Percentiles rank a stretch among this genome's conserved stretches.
Evolutionary conservation across 2,113 vertebrate genomes (phyloP).

Genomic region (Ctenodactylus gundi): DNA sequence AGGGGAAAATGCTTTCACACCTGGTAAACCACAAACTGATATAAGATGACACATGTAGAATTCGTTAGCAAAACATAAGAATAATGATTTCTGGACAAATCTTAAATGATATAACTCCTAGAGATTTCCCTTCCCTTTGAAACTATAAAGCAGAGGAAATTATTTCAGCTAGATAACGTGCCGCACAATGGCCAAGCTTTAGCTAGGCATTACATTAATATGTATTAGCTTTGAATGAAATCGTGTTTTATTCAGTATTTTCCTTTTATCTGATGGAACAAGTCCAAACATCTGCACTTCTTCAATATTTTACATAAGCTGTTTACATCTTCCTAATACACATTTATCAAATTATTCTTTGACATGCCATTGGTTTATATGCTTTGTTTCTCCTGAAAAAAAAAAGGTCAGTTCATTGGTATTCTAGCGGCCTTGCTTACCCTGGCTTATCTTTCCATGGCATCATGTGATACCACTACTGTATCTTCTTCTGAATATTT

Average conservation of each 20-base stretch:
- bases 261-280: conserved; percentile 38
- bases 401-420: background rate
- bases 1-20: background rate
- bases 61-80: background rate
- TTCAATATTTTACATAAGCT: background rate
- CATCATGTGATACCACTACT: background rate
- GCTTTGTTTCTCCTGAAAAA: background rate
- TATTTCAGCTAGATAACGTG: conserved; percentile 54
- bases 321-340: background rate
- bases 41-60: background rate
- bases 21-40: background rate
- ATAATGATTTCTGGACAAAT: background rate
- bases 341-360: conserved; percentile 34
- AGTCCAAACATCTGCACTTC: conserved; percentile 4
- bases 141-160: conserved; percentile 36
- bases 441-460: background rate
- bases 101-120: background rate
- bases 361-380: background rate
- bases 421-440: background rate
- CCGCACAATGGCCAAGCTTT: conserved; percentile 2
- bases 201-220: conserved; percentile 58
- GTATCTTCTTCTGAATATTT: background rate
- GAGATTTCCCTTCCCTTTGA: background rate
- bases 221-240: conserved; percentile 55
- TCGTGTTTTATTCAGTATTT: conserved; percentile 46